Evolutionary conservation across 2,888 invertebrate species (phyloP), one percentile per base, ranked within the genome.

Genomic region (Candidula unifasciata): DNA sequence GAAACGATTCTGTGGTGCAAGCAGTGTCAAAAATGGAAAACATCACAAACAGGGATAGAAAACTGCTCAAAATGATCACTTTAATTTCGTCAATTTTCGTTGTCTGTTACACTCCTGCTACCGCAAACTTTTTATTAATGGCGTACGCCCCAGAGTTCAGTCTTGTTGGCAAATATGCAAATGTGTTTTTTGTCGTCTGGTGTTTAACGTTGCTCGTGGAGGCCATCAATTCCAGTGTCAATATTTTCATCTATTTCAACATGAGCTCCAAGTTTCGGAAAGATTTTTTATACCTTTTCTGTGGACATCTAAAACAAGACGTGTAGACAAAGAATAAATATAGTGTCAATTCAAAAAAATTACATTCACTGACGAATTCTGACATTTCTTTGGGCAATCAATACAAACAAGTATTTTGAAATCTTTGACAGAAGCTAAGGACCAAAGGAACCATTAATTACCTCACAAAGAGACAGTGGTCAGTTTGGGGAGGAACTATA

Each of bases 121-220:
- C 54, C 2, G 0, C 37, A 3, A 81, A 44, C 33, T 69, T 80
- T 68, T 44, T 80, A 1, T 52, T 69, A 27, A 68, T 80, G 80
- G 35, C 52, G 2, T 69, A 68, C 27, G 30, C 44, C 0, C 80
- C 80, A 16, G 80, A 80, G 24, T 69, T 80, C 16, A 69, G 68
- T 27, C 35, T 80, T 6, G 52, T n/a, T 18, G 80, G 68, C 5
- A 68, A 68, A 52, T 66, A 68, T 16, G 52, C 3, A 2, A 66
- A 68, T 69, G 21, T 80, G 3, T 80, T 30, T 27, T 18, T 80
- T 2, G 68, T 80, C n/a, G 33, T 80, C 24, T 80, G 80, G 80
- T 80, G 68, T 1, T 13, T 80, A 8, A 37, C 60, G 0, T 21
- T 60, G 8, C 24, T 78, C n/a, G 35, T 78, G 13, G 64, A 78